Evolutionary conservation across 2,888 invertebrate species (phyloP), one percentile per base, ranked within the genome.

Genomic region (Lamellibrachia columna): DNA sequence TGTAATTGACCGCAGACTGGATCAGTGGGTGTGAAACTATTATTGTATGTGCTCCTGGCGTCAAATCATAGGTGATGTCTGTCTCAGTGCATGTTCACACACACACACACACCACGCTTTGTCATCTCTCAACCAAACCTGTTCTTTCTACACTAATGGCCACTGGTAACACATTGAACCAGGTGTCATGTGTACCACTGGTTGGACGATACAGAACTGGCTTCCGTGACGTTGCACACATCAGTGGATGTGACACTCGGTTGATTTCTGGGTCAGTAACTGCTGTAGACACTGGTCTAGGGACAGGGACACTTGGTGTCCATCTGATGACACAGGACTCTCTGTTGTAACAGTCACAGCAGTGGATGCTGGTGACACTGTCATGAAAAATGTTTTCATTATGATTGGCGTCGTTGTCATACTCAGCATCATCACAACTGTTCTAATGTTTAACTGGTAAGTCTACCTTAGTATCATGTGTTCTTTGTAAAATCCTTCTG

Each of bases 401-500:
- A 75, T 75, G 75, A 75, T 75, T 75, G 75, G 75, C n/a, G 75
- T 75, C 75, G 22, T 75, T 75, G 75, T 75, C 75, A 75, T 75
- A 2, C 75, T 75, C 22, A 75, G 75, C n/a, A 75, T 75, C 22
- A n/a, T 75, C 75, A 75, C 75, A 15, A 75, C 75, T 6, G 75
- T 75, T 75, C 22, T 75, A 6, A 75, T 75, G 75, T 75, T 75
- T n/a, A 75, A 75, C 75, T 75, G 75, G 75, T 75, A 75, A 75
- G 75, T 75, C 15, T n/a, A 75, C 22, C n/a, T 75, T 22, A 75
- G 75, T n/a, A 75, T 15, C 22, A 75, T 1, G 0, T 60, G 60
- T 4, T 22, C 4, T 75, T 22, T 75, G n/a, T 15, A 75, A 22
- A 55, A 55, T 55, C 3, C 9, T 40, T 40, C 40, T 40, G 40